Percentiles rank a stretch among this genome's conserved stretches.
Conservation (phyloP, 37 sponge, comb jelly and placozoan species). For the Ephydatia muelleri region DNA sequence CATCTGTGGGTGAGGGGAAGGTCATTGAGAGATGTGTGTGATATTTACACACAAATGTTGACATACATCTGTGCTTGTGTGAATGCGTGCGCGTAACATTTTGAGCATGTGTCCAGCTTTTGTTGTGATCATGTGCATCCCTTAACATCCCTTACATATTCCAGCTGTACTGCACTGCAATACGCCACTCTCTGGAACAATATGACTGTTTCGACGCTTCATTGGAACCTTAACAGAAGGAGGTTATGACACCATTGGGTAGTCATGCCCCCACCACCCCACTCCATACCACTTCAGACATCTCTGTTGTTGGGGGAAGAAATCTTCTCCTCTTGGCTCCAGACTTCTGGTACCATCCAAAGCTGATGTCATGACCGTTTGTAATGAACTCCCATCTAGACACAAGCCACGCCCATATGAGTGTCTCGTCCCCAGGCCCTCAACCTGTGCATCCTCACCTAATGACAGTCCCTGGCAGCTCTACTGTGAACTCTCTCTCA, state of each 20-base stretch:
- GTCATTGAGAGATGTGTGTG: neutral
- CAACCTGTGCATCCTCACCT: neutral
- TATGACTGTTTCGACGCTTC: constrained; percentile 48
- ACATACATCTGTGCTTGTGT: too few species aligned
- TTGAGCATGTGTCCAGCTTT: too few species aligned
- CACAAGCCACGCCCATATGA: neutral
- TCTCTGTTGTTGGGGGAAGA: neutral
- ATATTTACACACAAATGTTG: neutral
- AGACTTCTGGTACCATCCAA: constrained; percentile 61
- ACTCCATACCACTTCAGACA: constrained; percentile 38
- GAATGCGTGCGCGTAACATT: too few species aligned
- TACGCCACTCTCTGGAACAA: constrained; percentile 65
- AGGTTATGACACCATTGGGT: neutral
- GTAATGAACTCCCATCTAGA: constrained; percentile 77
- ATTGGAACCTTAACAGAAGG: constrained; percentile 30
- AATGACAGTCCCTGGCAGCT: neutral
- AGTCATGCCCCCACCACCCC: neutral
- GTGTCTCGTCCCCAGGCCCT: neutral
- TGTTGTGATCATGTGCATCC: neutral
- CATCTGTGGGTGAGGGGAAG: constrained; percentile 78
- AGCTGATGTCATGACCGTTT: constrained; percentile 73
- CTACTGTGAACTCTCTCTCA: neutral
- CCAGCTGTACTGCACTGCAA: constrained; percentile 57
- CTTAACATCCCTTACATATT: constrained; percentile 68
- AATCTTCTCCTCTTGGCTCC: neutral